Percentiles rank a stretch among this genome's conserved stretches.
Conservation (phyloP, 2,797 vertebrate genomes). For the Syngnathus acus region DNA sequence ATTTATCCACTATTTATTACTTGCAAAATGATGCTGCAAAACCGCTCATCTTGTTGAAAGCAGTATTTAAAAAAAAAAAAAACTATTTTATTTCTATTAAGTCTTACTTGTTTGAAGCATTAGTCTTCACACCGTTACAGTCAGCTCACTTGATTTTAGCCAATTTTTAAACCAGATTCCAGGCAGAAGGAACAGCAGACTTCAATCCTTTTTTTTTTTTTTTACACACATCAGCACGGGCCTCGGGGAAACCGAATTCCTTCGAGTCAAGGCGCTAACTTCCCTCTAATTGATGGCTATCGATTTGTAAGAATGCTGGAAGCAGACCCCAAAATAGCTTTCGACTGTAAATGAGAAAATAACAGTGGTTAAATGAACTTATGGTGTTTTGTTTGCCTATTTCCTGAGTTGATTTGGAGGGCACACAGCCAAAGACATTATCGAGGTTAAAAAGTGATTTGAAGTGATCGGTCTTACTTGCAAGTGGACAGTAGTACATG, state of each 20-base stretch:
- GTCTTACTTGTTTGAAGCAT: not conserved
- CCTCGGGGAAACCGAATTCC: not conserved
- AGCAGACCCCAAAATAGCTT: slow-evolving; percentile 4
- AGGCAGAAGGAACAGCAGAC: slow-evolving; percentile 6
- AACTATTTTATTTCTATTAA: too few species aligned
- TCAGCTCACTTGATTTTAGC: not conserved
- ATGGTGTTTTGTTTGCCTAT: slow-evolving; percentile 2
- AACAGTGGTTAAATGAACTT: slow-evolving; percentile 5
- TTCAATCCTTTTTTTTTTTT: not conserved
- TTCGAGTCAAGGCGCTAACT: slow-evolving; percentile 4
- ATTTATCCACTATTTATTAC: not conserved
- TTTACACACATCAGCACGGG: not conserved
- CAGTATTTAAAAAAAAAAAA: too few species aligned
- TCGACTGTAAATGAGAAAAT: slow-evolving; percentile 2
- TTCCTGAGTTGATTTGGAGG: not conserved
- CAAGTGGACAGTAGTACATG: not conserved
- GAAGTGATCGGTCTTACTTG: not conserved
- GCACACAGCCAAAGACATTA: not conserved
- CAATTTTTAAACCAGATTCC: not conserved
- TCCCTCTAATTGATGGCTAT: slow-evolving; percentile 8
- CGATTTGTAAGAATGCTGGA: slow-evolving; percentile 8
- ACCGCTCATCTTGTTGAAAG: not conserved
- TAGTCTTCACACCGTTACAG: not conserved
- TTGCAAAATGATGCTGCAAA: not conserved
- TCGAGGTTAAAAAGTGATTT: slow-evolving; percentile 3